A percentile compares a stretch with the other conserved stretches of the same genome.
Evolutionary conservation across 1,140 invertebrate genomes (phyloP).

Genomic region (Apis florea): DNA sequence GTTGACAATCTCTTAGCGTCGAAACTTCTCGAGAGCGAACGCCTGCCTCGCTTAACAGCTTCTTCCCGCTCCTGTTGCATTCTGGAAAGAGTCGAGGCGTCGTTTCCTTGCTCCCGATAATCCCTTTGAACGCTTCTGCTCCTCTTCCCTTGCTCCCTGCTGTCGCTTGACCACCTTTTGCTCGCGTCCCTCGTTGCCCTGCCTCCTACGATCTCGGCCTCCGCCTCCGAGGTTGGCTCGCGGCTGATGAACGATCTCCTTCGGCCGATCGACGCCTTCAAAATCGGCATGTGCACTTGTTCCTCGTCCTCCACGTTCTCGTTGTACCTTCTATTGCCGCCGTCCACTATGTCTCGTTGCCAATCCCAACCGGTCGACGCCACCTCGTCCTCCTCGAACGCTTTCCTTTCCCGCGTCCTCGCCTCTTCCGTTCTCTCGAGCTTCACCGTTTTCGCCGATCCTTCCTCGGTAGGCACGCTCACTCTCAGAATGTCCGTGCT

Average conservation of each 20-base stretch:
- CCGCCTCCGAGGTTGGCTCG: slow-evolving; percentile 62
- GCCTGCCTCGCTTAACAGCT: slow-evolving; percentile 56
- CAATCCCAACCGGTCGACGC: slow-evolving; percentile 51
- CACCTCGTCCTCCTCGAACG: slow-evolving; percentile 52
- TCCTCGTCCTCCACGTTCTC: slow-evolving; percentile 41
- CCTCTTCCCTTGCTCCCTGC: slow-evolving; percentile 34
- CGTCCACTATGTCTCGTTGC: slow-evolving; percentile 49
- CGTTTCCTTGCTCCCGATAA: slow-evolving; percentile 28
- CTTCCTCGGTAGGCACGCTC: slow-evolving; percentile 22
- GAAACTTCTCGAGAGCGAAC: slow-evolving; percentile 57
- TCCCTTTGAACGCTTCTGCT: slow-evolving; percentile 52
- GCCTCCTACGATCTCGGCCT: slow-evolving; percentile 4
- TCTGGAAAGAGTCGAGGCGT: slow-evolving; percentile 18
- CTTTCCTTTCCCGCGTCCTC: not conserved
- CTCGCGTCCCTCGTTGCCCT: not conserved
- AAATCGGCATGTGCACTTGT: slow-evolving; percentile 17
- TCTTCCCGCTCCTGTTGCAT: slow-evolving; percentile 53
- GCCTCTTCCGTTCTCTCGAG: not conserved
- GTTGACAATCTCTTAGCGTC: slow-evolving; percentile 43
- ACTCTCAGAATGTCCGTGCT: slow-evolving; percentile 59
- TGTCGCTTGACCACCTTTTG: slow-evolving; percentile 36
- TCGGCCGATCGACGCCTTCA: slow-evolving; percentile 52
- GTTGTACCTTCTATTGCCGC: not conserved
- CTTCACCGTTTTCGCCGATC: not conserved
- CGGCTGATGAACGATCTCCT: slow-evolving; percentile 62